Percentiles rank a stretch among this genome's conserved stretches.
phyloP scores from a whole-genome alignment of 2,888 invertebrate genomes.

The Leptogaster cylindrica region DNA sequence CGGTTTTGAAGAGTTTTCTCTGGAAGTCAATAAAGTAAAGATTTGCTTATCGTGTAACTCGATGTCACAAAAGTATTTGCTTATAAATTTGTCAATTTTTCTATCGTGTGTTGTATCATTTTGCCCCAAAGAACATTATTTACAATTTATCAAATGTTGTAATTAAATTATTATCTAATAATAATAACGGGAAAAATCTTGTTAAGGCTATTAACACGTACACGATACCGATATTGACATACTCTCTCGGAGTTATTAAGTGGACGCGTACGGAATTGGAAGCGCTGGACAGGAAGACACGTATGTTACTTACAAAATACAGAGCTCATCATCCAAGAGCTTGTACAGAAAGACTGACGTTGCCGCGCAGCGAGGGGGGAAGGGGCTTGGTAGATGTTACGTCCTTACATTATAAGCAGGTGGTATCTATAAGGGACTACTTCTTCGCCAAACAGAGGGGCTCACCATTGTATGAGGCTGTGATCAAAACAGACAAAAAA shows the following conservation, averaged over 20 bases:
- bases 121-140: too few relatives aligned
- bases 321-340: conserved; percentile 10
- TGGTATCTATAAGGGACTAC: too few relatives aligned
- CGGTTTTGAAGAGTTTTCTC: too few relatives aligned
- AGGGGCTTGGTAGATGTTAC: conserved; percentile 7
- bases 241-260: neutral
- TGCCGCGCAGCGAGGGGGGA: neutral
- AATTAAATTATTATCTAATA: too few relatives aligned
- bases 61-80: too few relatives aligned
- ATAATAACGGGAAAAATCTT: neutral
- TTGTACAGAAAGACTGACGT: conserved; percentile 13
- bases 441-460: too few relatives aligned
- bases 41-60: too few relatives aligned
- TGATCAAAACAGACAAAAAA: conserved; percentile 18
- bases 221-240: neutral
- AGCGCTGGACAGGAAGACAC: neutral
- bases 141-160: too few relatives aligned
- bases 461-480: too few relatives aligned
- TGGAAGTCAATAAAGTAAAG: too few relatives aligned
- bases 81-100: too few relatives aligned
- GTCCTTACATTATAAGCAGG: conserved; percentile 1
- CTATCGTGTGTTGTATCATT: too few relatives aligned
- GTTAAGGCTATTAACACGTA: neutral
- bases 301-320: neutral
- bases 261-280: neutral